Evolutionary conservation across 2,888 invertebrate genomes (phyloP).

Genomic region (Gerris lacustris): DNA sequence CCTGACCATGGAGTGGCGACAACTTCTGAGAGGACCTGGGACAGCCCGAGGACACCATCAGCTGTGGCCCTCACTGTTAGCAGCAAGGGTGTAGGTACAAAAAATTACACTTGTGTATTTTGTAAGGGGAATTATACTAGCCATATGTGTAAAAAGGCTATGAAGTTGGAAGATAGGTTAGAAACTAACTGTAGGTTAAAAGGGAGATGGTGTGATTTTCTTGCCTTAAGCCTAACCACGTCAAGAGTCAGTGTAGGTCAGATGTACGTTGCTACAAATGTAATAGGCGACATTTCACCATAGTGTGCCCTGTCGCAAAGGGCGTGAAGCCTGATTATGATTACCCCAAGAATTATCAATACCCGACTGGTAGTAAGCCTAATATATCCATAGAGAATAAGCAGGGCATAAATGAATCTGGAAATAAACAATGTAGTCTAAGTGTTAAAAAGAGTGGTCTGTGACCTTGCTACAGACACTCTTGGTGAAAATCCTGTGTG

Average conservation of each 20-base stretch:
- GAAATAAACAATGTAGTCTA: neutral
- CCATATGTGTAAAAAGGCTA: neutral
- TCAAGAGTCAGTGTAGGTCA: neutral
- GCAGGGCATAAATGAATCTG: neutral
- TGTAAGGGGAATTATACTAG: neutral
- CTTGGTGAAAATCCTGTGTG: neutral
- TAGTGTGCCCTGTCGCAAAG: constrained; percentile 10
- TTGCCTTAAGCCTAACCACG: neutral
- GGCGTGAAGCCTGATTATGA: neutral
- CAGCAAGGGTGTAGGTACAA: neutral
- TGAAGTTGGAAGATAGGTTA: neutral
- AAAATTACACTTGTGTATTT: neutral
- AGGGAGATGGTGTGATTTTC: neutral
- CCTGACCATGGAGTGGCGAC: too few relatives aligned
- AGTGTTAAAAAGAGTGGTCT: neutral
- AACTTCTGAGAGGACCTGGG: too few relatives aligned
- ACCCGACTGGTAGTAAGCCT: too few relatives aligned
- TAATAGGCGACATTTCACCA: neutral
- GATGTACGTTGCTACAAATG: constrained; percentile 1
- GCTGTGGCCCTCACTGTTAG: neutral
- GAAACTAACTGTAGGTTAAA: neutral
- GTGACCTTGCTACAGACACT: neutral
- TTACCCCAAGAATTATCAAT: too few relatives aligned
- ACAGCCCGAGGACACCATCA: too few relatives aligned
- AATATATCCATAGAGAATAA: too few relatives aligned